A percentile compares a stretch with the other conserved stretches of the same genome.
phyloP scores from a whole-genome alignment of 2,113 vertebrate species.

The Tragelaphus scriptus region DNA sequence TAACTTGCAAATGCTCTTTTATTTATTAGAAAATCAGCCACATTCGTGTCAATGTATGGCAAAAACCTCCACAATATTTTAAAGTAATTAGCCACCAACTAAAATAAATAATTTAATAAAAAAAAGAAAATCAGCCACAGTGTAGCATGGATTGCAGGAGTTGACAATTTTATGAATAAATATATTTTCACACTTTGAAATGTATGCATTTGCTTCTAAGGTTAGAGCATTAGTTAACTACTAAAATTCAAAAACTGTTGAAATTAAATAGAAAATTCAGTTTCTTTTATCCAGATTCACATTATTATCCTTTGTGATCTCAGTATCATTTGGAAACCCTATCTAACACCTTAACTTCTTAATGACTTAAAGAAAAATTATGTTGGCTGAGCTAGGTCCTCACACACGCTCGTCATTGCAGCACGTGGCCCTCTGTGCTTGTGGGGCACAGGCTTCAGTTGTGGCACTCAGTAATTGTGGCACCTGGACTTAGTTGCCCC shows the following conservation, averaged over 20 bases:
- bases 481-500: not conserved
- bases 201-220: not conserved
- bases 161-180: not conserved
- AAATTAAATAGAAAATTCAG: not conserved
- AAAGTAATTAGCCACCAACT: not conserved
- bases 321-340: not conserved
- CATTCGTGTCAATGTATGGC: not conserved
- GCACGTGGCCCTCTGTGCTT: not conserved
- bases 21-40: conserved; percentile 8
- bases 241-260: not conserved
- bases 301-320: not conserved
- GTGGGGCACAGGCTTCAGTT: not conserved
- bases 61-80: not conserved
- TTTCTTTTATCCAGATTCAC: not conserved
- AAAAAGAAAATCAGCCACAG: not conserved
- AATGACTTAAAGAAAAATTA: not conserved
- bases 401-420: not conserved
- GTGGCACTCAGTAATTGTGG: not conserved
- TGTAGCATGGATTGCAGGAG: not conserved
- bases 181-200: not conserved
- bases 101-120: not conserved
- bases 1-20: not conserved
- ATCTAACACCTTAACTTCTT: not conserved
- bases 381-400: not conserved
- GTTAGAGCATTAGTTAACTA: not conserved